Conservation (phyloP, 2,113 vertebrate species). For the Mus spicilegus region DNA sequence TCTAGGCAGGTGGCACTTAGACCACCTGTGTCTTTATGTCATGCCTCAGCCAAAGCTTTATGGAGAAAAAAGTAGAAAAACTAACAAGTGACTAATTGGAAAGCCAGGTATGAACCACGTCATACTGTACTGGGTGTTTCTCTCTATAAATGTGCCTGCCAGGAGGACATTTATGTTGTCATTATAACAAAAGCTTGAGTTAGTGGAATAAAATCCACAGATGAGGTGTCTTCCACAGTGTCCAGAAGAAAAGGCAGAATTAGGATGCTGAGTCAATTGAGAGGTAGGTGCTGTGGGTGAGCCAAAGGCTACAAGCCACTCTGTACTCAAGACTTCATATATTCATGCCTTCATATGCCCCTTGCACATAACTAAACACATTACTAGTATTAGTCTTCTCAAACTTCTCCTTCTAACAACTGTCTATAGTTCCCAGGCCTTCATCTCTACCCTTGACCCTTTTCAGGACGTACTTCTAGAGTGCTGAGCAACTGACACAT, state of each 20-base stretch:
- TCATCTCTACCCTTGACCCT: not conserved
- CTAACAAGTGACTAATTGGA: not conserved
- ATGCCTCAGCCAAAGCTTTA: not conserved
- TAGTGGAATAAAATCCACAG: not conserved
- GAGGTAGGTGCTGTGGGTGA: not conserved
- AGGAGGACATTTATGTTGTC: not conserved
- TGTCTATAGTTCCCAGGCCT: not conserved
- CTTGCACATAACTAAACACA: not conserved
- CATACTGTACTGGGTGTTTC: no score
- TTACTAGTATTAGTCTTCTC: not conserved
- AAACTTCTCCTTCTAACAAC: not conserved
- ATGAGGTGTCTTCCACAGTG: rapidly evolving
- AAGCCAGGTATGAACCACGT: rapidly evolving
- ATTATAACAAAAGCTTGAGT: rapidly evolving
- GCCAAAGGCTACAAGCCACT: rapidly evolving
- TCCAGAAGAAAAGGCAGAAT: not conserved
- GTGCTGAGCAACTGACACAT: not conserved
- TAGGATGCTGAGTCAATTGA: not conserved
- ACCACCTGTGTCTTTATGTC: not conserved
- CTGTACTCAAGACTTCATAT: no score
- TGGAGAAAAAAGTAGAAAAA: not conserved
- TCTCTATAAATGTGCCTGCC: not conserved
- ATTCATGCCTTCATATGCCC: not conserved
- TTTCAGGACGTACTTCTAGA: not conserved
- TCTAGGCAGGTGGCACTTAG: not conserved